Evolutionary conservation across 2,113 vertebrate species (phyloP).

Genomic region (Furnarius figulus): DNA sequence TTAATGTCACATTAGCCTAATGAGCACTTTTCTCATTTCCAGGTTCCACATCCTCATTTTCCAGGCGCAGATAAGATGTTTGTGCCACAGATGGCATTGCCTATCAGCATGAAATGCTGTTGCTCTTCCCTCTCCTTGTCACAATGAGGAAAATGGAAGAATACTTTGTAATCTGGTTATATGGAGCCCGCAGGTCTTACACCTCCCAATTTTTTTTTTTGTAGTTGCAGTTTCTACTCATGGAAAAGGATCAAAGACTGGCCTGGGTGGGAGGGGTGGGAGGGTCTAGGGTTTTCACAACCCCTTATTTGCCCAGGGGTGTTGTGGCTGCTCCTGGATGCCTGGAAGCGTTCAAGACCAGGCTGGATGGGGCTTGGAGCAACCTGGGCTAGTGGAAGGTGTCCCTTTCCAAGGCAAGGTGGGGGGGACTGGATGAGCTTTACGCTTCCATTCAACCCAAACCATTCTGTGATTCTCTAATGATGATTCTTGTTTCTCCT

Average conservation of each 20-base stretch:
- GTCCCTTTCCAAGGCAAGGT: not conserved
- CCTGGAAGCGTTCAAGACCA: not conserved
- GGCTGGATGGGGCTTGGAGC: accelerated
- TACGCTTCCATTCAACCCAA: not conserved
- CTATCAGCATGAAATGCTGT: not conserved
- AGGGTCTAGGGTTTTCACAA: not conserved
- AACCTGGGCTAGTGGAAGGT: accelerated
- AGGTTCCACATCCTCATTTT: not conserved
- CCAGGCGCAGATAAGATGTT: not conserved
- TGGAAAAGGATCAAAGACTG: not conserved
- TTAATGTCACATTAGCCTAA: conserved; percentile 17
- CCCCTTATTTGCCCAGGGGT: not conserved
- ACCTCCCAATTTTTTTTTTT: not conserved
- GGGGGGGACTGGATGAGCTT: not conserved
- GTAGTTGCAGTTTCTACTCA: not conserved
- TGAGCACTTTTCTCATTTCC: not conserved
- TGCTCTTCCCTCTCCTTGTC: not conserved
- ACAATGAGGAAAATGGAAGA: not conserved
- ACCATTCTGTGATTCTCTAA: too few relatives aligned
- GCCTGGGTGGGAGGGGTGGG: not conserved
- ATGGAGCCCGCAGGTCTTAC: not conserved
- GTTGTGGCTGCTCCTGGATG: not conserved
- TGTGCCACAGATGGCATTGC: not conserved
- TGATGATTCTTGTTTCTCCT: not conserved
- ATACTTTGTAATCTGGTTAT: not conserved